Evolutionary conservation across 2,797 vertebrate genomes (phyloP).

Genomic region (Thripadectes ignobilis): DNA sequence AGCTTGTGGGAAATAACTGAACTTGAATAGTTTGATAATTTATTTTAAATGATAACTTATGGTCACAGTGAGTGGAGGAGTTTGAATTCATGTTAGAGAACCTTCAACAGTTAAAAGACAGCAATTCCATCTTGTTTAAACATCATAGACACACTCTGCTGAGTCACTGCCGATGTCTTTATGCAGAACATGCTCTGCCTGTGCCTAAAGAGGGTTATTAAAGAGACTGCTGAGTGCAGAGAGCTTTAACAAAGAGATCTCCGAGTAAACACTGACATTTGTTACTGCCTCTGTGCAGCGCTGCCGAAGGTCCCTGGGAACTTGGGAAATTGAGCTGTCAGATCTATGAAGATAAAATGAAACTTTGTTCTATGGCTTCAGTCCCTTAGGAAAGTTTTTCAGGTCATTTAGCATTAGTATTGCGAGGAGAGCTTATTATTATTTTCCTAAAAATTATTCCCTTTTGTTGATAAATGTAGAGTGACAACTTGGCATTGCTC

Average conservation of each 20-base stretch:
- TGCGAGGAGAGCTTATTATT: conserved; percentile 20
- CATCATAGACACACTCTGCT: neutral
- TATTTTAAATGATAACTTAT: neutral
- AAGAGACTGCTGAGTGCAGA: conserved; percentile 31
- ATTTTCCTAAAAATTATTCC: conserved; percentile 43
- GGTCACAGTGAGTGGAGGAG: neutral
- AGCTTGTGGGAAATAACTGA: neutral
- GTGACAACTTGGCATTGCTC: neutral
- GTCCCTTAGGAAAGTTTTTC: conserved; percentile 61
- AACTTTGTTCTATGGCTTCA: conserved; percentile 65
- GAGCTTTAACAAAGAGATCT: conserved; percentile 58
- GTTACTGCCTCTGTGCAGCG: conserved; percentile 44
- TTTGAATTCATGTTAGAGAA: neutral
- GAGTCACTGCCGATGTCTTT: neutral
- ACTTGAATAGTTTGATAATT: neutral
- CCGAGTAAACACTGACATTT: conserved; percentile 42
- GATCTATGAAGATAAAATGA: conserved; percentile 69
- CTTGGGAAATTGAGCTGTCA: conserved; percentile 76
- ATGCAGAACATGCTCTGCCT: conserved; percentile 35
- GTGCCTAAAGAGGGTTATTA: conserved; percentile 42
- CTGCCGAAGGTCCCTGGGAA: conserved; percentile 12
- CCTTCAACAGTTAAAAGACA: neutral
- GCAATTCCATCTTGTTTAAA: neutral
- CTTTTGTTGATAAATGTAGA: conserved; percentile 27
- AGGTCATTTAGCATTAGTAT: conserved; percentile 61